Base-by-base conservation (phyloP, 2,888 invertebrate species). In the Chalcosyrphus nemorum region DNA sequence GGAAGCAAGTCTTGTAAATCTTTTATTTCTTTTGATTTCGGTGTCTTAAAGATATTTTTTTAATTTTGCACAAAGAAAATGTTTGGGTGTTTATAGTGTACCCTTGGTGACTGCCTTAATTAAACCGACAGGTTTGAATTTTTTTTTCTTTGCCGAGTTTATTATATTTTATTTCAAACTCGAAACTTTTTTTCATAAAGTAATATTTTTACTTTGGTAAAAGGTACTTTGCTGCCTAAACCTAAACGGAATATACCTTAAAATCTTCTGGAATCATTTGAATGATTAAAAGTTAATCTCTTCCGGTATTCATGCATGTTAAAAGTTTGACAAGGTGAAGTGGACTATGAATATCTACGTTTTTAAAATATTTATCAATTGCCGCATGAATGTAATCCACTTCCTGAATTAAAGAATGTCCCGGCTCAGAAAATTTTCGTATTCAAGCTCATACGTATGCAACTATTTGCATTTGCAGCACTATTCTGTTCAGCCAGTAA, bases 271-370 rank as follows among this genome's bases (percentile, higher is more conserved):
- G 19, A 13, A 38, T 4, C 56, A 56, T 56, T 56, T 56, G 38
- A n/a, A 56, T 11, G 9, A 29, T 13, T 45, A 45, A 29, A 45
- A 61, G 29, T 29, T 43, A 9, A 29, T 45, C 43, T 45, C 45
- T 61, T 4, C 6, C 43, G 11, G 29, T 29, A 11, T 61, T 61
- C 59, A 61, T 61, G 17, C 17, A 45, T 29, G 43, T 61, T 29
- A 45, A 61, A 59, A 59, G 59, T 21, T 27, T 41, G 43, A 59
- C 41, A 9, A 43, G 59, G 15, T 41, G 24, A 59, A 45, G 59
- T 45, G 27, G 38, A 29, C 59, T 61, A 45, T 43, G 43, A 17
- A 45, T 61, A 11, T 61, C 59, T 13, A 61, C 9, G 29, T 61
- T 61, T 29, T 29, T 45, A n/a, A 61, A 32, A 45, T 61, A 45